Base-by-base conservation (phyloP, 1,140 invertebrate genomes). In the Tetragonula clypearis region DNA sequence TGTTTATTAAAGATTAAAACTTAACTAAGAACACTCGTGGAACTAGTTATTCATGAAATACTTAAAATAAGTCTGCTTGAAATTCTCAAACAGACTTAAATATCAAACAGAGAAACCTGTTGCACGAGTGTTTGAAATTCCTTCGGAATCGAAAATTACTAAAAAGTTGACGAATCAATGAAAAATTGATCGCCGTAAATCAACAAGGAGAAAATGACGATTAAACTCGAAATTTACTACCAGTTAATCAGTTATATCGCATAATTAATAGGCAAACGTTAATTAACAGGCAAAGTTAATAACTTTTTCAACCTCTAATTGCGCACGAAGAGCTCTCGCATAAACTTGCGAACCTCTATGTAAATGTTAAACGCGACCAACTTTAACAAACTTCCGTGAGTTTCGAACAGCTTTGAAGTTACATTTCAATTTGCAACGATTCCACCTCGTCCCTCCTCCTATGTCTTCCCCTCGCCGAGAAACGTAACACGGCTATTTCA, bases 301-400 rank as follows among this genome's bases (percentile, higher is more conserved):
- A 71, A 35, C 65, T 56, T 69, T 41, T 56, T 53, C 26, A 79
- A 23, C 66, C 19, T 19, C 53, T 56, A 56, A 79, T 69, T 69
- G 53, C 78, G 58, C 30, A 41, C 53, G 30, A 69, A 71, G 41
- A 49, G 21, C 30, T 69, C 12, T 26, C 21, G n/a, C 41, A 35
- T 30, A 53, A 65, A 53, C 77, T 79, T 53, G 19, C 2, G 21
- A n/a, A 41, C 12, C 30, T 56, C 53, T 58, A 30, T 56, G 66
- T 55, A 79, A 79, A 79, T 79, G 21, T 71, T 58, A 30, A 41
- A 69, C 14, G 4, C 30, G 53, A 14, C 9, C 21, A 69, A 71
- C 21, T 68, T 12, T 58, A 79, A 71, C 78, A 53, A 71, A 56
- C n/a, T 72, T 81, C 21, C 23, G 21, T 15, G 30, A 60, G 30